phyloP scores from a whole-genome alignment of 23 tunicate genomes.

The Trididemnum nubilum region DNA sequence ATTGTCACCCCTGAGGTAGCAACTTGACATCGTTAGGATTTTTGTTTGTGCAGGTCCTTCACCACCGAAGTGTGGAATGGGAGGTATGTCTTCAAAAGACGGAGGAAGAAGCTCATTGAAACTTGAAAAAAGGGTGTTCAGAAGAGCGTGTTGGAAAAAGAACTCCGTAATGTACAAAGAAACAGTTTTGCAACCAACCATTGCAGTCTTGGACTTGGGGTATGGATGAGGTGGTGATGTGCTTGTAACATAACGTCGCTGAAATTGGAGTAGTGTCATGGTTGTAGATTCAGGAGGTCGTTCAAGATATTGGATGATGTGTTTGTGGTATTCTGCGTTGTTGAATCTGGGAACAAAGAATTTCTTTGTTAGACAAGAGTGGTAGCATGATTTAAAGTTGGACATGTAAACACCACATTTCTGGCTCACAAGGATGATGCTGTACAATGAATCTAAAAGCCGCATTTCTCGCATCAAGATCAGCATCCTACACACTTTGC shows the following conservation, averaged over 20 bases:
- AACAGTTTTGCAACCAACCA: background rate
- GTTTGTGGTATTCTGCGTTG: background rate
- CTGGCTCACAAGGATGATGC: background rate
- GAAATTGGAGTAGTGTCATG: background rate
- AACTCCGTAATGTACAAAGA: background rate
- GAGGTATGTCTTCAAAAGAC: background rate
- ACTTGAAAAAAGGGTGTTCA: background rate
- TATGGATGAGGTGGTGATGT: background rate
- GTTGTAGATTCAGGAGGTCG: background rate
- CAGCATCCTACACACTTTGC: background rate
- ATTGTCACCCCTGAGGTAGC: too few species aligned
- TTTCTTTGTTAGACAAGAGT: background rate
- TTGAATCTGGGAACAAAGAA: background rate
- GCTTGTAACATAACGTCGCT: background rate
- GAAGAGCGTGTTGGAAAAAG: background rate
- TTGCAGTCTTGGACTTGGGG: background rate
- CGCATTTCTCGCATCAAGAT: background rate
- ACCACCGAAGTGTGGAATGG: too few species aligned
- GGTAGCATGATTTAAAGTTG: background rate
- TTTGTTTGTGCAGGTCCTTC: too few species aligned
- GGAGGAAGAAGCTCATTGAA: background rate
- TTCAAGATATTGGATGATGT: background rate
- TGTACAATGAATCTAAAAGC: background rate
- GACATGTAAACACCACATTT: background rate
- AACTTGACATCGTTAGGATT: too few species aligned